Evolutionary conservation across 2,797 vertebrate genomes (phyloP).

Genomic region (Poecilia velifera): DNA sequence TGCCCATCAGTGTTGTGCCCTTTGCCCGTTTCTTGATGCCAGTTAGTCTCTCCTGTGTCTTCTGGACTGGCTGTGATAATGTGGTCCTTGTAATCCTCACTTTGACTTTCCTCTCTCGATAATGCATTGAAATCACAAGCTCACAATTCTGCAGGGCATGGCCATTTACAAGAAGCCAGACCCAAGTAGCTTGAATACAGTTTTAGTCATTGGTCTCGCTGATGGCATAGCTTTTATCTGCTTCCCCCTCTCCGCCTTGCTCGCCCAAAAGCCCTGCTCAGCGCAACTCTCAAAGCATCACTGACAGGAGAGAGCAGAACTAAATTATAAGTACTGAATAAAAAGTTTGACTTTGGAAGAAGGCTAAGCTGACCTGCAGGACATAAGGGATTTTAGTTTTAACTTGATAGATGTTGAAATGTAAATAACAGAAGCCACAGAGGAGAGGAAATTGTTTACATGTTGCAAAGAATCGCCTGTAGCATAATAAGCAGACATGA

Average conservation of each 20-base stretch:
- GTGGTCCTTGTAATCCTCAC: constrained; percentile 66
- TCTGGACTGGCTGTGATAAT: constrained; percentile 67
- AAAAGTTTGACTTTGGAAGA: constrained; percentile 29
- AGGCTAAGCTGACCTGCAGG: constrained; percentile 25
- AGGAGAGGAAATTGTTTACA: neutral
- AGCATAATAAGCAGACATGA: neutral
- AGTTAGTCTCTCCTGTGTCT: constrained; percentile 56
- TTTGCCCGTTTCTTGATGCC: constrained; percentile 35
- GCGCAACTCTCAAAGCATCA: constrained; percentile 36
- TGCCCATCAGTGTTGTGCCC: constrained; percentile 34
- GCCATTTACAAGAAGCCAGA: constrained; percentile 53
- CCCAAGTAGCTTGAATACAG: constrained; percentile 51
- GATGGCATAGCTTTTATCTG: constrained; percentile 47
- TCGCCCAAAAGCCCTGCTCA: constrained; percentile 41
- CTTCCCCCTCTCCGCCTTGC: constrained; percentile 22
- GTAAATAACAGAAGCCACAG: neutral
- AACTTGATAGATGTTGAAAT: constrained; percentile 18
- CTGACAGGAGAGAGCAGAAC: constrained; percentile 27
- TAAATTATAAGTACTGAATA: constrained; percentile 40
- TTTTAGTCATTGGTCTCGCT: constrained; percentile 57
- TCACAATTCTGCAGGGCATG: constrained; percentile 63
- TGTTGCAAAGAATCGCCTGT: neutral
- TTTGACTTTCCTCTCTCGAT: constrained; percentile 57
- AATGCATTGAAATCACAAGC: constrained; percentile 67
- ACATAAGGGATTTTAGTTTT: constrained; percentile 17